These are phyloP conservation scores for Hoplostethus mediterraneus DNA, from an alignment of 2,797 vertebrate genomes.

Conservation along the genomic window DNA sequence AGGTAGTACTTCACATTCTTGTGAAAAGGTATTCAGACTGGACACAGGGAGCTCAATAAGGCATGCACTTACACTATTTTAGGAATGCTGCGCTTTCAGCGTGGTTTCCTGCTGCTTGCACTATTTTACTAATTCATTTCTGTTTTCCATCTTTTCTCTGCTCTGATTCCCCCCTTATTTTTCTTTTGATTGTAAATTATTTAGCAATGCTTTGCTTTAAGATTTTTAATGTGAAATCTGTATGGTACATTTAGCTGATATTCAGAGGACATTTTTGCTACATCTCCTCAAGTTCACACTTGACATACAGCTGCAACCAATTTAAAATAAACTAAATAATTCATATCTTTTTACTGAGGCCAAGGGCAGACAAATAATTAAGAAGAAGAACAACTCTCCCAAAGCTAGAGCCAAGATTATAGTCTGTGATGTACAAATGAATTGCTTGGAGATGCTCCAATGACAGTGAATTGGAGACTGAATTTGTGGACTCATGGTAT, in stretches of 20 bases:
- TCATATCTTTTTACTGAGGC: constrained; percentile 14
- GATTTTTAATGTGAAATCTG: constrained; percentile 46
- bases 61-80: constrained; percentile 39
- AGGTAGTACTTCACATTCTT: neutral
- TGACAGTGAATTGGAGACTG: no score
- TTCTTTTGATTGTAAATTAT: constrained; percentile 39
- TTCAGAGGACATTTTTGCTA: constrained; percentile 21
- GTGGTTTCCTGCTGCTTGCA: constrained; percentile 58
- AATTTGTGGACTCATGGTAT: neutral
- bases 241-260: constrained; percentile 23
- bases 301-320: constrained; percentile 21
- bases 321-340: constrained; percentile 52
- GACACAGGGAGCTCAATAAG: constrained; percentile 25
- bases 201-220: constrained; percentile 46
- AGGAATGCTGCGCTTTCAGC: constrained; percentile 52
- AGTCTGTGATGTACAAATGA: neutral
- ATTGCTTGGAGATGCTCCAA: neutral
- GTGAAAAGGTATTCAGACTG: constrained; percentile 28
- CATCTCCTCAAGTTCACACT: constrained; percentile 16
- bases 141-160: constrained; percentile 31
- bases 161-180: constrained; percentile 36
- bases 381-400: neutral
- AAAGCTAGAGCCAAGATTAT: neutral
- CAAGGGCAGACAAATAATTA: constrained; percentile 12
- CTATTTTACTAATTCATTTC: constrained; percentile 66